phyloP scores from a whole-genome alignment of 2,888 invertebrate species.

The Phrixothrix hirtus region DNA sequence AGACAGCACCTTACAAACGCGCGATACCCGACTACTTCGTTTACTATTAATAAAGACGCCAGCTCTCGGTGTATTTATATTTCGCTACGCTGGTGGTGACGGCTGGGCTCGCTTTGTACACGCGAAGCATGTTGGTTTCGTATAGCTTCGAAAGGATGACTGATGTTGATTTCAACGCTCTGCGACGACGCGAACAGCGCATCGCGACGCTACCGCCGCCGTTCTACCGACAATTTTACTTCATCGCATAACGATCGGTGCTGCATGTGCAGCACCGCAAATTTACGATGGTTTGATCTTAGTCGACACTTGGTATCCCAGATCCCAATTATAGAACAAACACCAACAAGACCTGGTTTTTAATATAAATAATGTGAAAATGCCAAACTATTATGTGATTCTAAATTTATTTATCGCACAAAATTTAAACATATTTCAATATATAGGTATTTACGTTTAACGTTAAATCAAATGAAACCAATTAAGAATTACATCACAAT shows the following conservation, averaged over 20 bases:
- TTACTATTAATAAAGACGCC: slow-evolving; percentile 39
- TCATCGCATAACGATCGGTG: slow-evolving; percentile 30
- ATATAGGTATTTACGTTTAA: no score
- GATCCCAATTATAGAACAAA: slow-evolving; percentile 34
- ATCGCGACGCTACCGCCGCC: slow-evolving; percentile 24
- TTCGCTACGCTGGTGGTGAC: slow-evolving; percentile 33
- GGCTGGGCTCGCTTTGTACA: slow-evolving; percentile 32
- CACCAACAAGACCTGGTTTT: slow-evolving; percentile 28
- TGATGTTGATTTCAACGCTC: slow-evolving; percentile 39
- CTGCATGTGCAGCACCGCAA: slow-evolving; percentile 34
- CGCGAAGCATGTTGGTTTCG: slow-evolving; percentile 34
- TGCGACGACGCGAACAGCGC: slow-evolving; percentile 36
- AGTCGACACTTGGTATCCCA: slow-evolving; percentile 24
- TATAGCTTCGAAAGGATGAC: slow-evolving; percentile 36
- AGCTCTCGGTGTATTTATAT: slow-evolving; percentile 37
- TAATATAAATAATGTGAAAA: slow-evolving; percentile 11
- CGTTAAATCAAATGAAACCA: no score
- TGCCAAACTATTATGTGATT: not conserved
- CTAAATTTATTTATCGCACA: slow-evolving; percentile 1
- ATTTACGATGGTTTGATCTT: slow-evolving; percentile 32
- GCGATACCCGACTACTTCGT: slow-evolving; percentile 29
- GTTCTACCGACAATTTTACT: slow-evolving; percentile 18
- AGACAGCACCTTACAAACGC: slow-evolving; percentile 32
- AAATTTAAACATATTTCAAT: no score
- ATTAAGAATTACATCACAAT: no score